phyloP scores from a whole-genome alignment of 2,797 vertebrate genomes.

The Sternotherus odoratus region DNA sequence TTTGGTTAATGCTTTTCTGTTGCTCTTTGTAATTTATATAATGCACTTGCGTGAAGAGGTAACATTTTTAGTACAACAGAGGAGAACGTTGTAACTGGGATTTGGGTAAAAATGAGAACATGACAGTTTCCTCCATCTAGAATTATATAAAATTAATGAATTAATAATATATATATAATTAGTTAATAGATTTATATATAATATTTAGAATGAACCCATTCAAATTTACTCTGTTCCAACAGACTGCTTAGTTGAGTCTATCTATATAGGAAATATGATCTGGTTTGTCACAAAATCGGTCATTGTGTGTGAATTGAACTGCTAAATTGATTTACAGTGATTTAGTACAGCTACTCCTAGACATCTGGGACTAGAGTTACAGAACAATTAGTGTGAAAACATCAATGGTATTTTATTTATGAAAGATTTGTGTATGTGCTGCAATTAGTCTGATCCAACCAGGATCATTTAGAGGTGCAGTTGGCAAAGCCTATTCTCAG shows the following conservation, averaged over 20 bases:
- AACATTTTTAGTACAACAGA: background rate
- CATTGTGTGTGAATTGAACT: slow-evolving; percentile 48
- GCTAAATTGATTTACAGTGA: slow-evolving; percentile 66
- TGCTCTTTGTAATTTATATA: slow-evolving; percentile 2
- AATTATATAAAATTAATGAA: background rate
- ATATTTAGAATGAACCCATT: slow-evolving; percentile 28
- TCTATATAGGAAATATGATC: slow-evolving; percentile 55
- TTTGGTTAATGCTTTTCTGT: background rate
- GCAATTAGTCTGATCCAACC: slow-evolving; percentile 39
- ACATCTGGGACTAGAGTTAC: slow-evolving; percentile 56
- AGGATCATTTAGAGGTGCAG: slow-evolving; percentile 43
- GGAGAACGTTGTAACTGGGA: background rate
- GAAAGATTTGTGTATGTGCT: slow-evolving; percentile 12
- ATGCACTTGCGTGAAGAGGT: background rate
- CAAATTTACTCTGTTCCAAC: slow-evolving; percentile 38
- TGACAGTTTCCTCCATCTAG: background rate
- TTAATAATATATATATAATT: background rate
- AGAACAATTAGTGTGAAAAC: slow-evolving; percentile 64
- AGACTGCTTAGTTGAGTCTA: slow-evolving; percentile 24
- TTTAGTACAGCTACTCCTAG: slow-evolving; percentile 59
- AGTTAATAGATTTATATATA: background rate
- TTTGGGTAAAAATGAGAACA: slow-evolving; percentile 7
- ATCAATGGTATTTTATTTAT: slow-evolving; percentile 70
- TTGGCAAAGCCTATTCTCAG: slow-evolving; percentile 10
- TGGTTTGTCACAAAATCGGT: slow-evolving; percentile 57